Conservation (phyloP, 2,888 invertebrate species). For the Scaptomyza reducta region DNA sequence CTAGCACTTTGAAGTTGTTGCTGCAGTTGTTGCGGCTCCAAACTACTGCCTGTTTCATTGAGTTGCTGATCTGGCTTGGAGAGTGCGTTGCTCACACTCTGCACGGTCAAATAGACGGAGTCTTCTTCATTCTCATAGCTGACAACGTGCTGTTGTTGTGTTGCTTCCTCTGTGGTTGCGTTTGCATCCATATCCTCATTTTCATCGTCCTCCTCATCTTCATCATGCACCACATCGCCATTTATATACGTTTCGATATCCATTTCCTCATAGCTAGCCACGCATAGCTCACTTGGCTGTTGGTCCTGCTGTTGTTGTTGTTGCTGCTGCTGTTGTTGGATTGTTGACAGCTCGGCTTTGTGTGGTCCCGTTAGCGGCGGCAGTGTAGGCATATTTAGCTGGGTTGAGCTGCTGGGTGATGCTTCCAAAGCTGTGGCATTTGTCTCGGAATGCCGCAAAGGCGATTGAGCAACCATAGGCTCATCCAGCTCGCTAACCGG, state of each 20-base stretch:
- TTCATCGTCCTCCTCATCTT: slow-evolving; percentile 51
- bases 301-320: slow-evolving; percentile 53
- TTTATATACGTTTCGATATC: slow-evolving; percentile 81
- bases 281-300: slow-evolving; percentile 60
- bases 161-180: slow-evolving; percentile 37
- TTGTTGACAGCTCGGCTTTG: slow-evolving; percentile 42
- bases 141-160: slow-evolving; percentile 56
- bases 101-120: slow-evolving; percentile 61
- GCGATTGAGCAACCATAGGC: slow-evolving; percentile 43
- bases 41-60: slow-evolving; percentile 26
- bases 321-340: slow-evolving; percentile 44
- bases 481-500: slow-evolving; percentile 71
- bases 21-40: slow-evolving; percentile 45
- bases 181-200: slow-evolving; percentile 59
- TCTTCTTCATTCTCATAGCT: slow-evolving; percentile 57
- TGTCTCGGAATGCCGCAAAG: slow-evolving; percentile 35
- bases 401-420: slow-evolving; percentile 47
- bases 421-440: slow-evolving; percentile 35
- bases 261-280: slow-evolving; percentile 78
- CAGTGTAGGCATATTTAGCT: slow-evolving; percentile 61
- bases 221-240: slow-evolving; percentile 69
- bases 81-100: slow-evolving; percentile 41
- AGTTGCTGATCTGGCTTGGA: slow-evolving; percentile 38
- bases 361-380: slow-evolving; percentile 70
- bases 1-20: slow-evolving; percentile 35